Evolutionary conservation across 2,797 vertebrate species (phyloP).

Genomic region (Gymnothorax reevesii): DNA sequence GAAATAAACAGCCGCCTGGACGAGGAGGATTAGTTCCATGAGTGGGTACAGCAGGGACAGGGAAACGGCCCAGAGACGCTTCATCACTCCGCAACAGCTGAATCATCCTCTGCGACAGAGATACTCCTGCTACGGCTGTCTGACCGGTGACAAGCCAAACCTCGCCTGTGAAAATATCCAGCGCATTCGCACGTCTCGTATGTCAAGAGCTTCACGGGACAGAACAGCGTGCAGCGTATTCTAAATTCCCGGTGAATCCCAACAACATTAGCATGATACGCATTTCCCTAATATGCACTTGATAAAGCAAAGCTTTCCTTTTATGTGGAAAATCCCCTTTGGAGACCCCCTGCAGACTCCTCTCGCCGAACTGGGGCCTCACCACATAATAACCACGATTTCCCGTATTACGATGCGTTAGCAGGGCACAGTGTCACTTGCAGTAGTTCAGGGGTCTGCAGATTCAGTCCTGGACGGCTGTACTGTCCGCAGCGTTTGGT

Average conservation of each 20-base stretch:
- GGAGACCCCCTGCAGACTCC: background rate
- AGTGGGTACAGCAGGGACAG: background rate
- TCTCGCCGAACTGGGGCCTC: background rate
- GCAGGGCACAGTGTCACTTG: background rate
- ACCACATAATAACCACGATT: background rate
- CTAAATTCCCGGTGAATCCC: background rate
- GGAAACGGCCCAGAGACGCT: background rate
- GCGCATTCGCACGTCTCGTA: background rate
- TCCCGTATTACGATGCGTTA: background rate
- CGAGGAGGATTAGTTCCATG: background rate
- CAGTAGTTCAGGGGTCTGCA: background rate
- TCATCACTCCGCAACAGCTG: background rate
- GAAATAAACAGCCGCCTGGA: background rate
- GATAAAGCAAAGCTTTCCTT: background rate
- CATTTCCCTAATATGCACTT: background rate
- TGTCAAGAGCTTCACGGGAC: background rate
- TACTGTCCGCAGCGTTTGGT: too few relatives aligned
- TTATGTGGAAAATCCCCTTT: background rate
- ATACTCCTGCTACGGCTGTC: background rate
- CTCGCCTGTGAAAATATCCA: background rate
- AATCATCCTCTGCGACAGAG: background rate
- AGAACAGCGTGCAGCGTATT: background rate
- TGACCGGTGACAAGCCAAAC: background rate
- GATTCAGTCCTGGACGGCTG: too few relatives aligned
- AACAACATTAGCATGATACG: background rate